phyloP scores from a whole-genome alignment of 2,888 invertebrate genomes.

The Drosophila macrospina region DNA sequence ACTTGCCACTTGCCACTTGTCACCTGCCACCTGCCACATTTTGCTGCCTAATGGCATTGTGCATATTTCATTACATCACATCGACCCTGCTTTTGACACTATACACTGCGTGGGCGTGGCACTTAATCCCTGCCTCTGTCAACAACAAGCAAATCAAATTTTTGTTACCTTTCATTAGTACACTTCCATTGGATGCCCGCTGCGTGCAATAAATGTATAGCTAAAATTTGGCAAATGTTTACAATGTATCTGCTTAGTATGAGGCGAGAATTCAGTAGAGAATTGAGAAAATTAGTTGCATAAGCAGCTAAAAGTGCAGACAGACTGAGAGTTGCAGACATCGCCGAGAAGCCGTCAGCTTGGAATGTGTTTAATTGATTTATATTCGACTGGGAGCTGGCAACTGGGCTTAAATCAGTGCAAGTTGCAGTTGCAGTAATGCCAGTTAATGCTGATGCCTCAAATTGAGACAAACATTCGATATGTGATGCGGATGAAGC shows the following conservation, averaged over 20 bases:
- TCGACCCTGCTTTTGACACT: constrained; percentile 52
- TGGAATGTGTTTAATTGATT: constrained; percentile 23
- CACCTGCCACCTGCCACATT: constrained; percentile 7
- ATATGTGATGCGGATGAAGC: background rate
- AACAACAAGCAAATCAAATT: constrained; percentile 45
- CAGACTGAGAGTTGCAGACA: background rate
- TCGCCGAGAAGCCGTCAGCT: background rate
- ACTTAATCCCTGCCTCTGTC: constrained; percentile 8
- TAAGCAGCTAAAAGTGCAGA: constrained; percentile 47
- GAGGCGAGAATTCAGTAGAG: background rate
- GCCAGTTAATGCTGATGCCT: constrained; percentile 8
- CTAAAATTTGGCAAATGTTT: constrained; percentile 61
- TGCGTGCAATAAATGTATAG: constrained; percentile 68
- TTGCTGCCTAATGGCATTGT: constrained; percentile 69
- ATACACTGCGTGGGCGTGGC: constrained; percentile 36
- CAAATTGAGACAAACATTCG: constrained; percentile 19
- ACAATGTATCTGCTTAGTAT: constrained; percentile 30
- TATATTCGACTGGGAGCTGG: background rate
- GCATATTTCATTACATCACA: constrained; percentile 80
- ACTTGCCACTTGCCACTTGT: constrained; percentile 1
- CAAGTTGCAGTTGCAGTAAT: background rate
- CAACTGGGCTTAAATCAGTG: background rate
- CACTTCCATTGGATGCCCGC: constrained; percentile 29
- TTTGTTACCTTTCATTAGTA: constrained; percentile 27
- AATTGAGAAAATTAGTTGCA: constrained; percentile 52